phyloP scores from a whole-genome alignment of 2,113 vertebrate species.

The Brienomyrus brachyistius region DNA sequence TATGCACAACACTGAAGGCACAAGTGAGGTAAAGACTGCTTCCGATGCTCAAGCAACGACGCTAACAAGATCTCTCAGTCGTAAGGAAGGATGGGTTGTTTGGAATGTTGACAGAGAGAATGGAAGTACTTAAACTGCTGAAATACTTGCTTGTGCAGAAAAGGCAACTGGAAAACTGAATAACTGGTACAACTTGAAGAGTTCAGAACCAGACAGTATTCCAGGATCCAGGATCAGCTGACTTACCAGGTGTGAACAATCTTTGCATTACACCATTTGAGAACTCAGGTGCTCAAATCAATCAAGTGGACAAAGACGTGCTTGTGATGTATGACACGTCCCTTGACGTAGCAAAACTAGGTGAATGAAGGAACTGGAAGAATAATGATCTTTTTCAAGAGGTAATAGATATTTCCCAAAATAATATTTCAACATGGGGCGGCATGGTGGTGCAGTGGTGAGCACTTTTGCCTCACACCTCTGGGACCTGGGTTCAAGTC shows the following conservation, averaged over 20 bases:
- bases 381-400: not conserved
- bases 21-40: not conserved
- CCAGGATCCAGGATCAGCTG: not conserved
- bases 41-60: too few relatives aligned
- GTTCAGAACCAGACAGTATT: not conserved
- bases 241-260: not conserved
- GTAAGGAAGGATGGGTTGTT: too few relatives aligned
- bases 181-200: too few relatives aligned
- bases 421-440: not conserved
- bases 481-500: too few relatives aligned
- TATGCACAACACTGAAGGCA: not conserved
- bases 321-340: not conserved
- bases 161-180: too few relatives aligned
- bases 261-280: not conserved
- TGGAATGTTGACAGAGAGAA: too few relatives aligned
- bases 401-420: not conserved
- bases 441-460: too few relatives aligned
- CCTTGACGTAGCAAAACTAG: not conserved
- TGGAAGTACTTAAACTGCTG: conserved; percentile 18
- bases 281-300: not conserved
- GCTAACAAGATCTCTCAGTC: too few relatives aligned
- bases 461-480: too few relatives aligned
- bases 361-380: conserved; percentile 17
- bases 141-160: not conserved
- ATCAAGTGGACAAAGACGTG: not conserved